Evolutionary conservation across 2,888 invertebrate genomes (phyloP).

Genomic region (Rhamnusium bicolor): DNA sequence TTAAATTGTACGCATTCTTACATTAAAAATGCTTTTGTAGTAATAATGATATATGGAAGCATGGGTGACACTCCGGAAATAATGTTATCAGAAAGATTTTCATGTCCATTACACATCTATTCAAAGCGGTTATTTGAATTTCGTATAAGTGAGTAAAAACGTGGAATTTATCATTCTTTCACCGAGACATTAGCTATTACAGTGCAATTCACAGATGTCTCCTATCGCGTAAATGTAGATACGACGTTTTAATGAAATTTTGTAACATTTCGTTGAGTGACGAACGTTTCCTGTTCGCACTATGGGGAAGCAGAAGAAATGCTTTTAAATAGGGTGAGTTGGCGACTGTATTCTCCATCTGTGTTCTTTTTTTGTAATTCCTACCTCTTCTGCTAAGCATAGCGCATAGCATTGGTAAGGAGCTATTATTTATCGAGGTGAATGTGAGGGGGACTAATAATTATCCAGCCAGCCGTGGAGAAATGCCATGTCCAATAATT

Average conservation of each 20-base stretch:
- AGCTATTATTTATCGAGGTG: background rate
- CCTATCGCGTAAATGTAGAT: slow-evolving; percentile 15
- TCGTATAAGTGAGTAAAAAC: background rate
- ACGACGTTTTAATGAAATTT: slow-evolving; percentile 25
- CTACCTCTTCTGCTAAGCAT: background rate
- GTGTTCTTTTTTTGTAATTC: background rate
- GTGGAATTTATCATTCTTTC: background rate
- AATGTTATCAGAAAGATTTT: background rate
- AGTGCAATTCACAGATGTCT: slow-evolving; percentile 20
- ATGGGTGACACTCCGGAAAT: background rate
- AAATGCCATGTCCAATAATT: too few species aligned
- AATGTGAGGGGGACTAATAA: background rate
- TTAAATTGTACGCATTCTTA: too few species aligned
- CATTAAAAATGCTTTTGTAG: background rate
- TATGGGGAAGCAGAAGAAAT: slow-evolving; percentile 22
- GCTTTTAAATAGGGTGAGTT: slow-evolving; percentile 34
- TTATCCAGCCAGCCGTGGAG: too few species aligned
- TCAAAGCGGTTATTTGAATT: background rate
- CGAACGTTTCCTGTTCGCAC: slow-evolving; percentile 29
- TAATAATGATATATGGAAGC: background rate
- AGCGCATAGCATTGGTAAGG: background rate
- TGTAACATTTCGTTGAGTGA: slow-evolving; percentile 24
- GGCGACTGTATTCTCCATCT: slow-evolving; percentile 28
- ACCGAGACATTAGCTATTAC: slow-evolving; percentile 12
- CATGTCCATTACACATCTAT: background rate